Evolutionary conservation across 2,113 vertebrate genomes (phyloP).

Genomic region (Mungos mungo): DNA sequence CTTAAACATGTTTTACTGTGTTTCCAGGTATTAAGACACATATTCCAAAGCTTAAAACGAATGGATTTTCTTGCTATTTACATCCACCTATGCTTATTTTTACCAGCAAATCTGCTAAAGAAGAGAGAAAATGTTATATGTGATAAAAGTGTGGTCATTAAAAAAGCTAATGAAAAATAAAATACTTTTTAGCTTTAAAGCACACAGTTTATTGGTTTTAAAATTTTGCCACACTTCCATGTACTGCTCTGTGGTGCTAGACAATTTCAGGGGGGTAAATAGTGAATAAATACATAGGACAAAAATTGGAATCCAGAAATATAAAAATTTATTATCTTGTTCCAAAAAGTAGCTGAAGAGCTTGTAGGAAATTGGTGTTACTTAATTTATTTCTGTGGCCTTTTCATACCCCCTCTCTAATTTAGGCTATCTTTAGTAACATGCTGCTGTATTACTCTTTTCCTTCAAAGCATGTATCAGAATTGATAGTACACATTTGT

Average conservation of each 20-base stretch:
- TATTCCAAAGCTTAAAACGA: constrained; percentile 11
- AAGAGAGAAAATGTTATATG: background rate
- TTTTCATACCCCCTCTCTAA: background rate
- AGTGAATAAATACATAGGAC: background rate
- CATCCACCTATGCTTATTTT: background rate
- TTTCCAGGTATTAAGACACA: constrained; percentile 53
- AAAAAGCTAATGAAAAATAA: background rate
- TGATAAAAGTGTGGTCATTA: background rate
- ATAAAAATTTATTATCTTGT: background rate
- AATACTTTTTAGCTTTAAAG: background rate
- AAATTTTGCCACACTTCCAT: background rate
- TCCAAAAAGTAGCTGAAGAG: background rate
- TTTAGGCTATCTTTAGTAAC: background rate
- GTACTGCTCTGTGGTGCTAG: background rate
- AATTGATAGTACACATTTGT: background rate
- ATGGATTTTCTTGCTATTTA: constrained; percentile 31
- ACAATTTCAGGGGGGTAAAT: background rate
- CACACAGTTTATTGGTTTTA: constrained; percentile 4
- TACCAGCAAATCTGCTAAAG: background rate
- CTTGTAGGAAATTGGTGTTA: background rate
- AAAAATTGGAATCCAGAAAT: background rate
- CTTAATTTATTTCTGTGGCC: background rate
- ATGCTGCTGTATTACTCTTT: background rate
- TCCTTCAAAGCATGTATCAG: background rate
- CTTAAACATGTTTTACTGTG: constrained; percentile 66